Base-by-base conservation (phyloP, 2,797 vertebrate genomes). In the Pseudomugil gertrudae region DNA sequence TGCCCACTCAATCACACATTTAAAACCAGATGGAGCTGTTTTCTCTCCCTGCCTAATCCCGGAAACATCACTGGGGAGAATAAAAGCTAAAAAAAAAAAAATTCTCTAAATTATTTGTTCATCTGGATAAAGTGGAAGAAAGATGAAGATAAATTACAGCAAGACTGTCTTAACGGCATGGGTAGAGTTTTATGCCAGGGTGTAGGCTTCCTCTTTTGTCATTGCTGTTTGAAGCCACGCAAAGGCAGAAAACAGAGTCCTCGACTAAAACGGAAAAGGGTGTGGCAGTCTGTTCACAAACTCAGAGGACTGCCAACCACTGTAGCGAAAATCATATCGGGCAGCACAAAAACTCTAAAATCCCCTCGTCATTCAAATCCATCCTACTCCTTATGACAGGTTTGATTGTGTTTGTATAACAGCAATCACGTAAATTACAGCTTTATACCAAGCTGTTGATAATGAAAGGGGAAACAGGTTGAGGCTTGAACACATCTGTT, bases 1-100 rank as follows among this genome's bases (percentile, higher is more conserved):
- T 53, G 70, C 64, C 78, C 80, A 84, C 79, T 87, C 84, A 68
- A 83, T 88, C 89, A 81, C 84, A 85, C 77, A 83, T 87, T 83
- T 74, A 80, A 88, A 87, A 82, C 83, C 78, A 83, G 74, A 84
- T 72, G 70, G 80, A 85, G 63, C 58, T 8, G 35, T 63, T 51
- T 66, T 67, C 47, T 76, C 21, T 68, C 50, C 26, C 58, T 45
- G 38, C 58, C 54, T 54, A 63, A 33, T 75, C 62, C 67, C 67
- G 43, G 54, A 62, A 47, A 40, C 40, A 59, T 43, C 50, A 74
- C 63, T 21, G 51, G 66, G 15, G 45, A 74, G 71, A 78, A 76
- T 79, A 73, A 75, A 74, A 55, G 61, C 59, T 70, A 68, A 53
- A 66, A 70, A 80, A 58, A 68, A 53, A 66, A 70, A 80, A 58